Percentiles rank a stretch among this genome's conserved stretches.
phyloP scores from a whole-genome alignment of 2,113 vertebrate genomes.

The Pseudorasbora parva region DNA sequence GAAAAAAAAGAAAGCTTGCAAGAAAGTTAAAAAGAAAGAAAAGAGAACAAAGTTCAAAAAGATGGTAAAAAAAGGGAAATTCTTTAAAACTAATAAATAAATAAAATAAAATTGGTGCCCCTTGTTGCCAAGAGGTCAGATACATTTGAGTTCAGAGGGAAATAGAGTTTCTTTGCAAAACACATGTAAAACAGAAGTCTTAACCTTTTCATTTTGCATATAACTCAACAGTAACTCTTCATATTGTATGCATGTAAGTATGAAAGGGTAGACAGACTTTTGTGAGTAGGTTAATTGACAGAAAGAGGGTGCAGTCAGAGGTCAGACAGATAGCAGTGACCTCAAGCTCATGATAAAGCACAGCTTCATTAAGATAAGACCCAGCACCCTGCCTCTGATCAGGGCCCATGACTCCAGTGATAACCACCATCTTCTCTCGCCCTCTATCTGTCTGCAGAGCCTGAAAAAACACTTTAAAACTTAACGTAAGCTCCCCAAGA shows the following conservation, averaged over 20 bases:
- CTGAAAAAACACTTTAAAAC: slow-evolving; percentile 1
- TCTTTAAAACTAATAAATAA: no score
- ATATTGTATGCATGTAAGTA: not conserved
- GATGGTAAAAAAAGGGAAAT: not conserved
- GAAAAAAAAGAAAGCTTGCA: no score
- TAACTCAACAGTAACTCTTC: not conserved
- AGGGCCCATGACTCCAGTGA: slow-evolving; percentile 36
- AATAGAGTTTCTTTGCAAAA: not conserved
- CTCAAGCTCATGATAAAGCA: slow-evolving; percentile 37
- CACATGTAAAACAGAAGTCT: not conserved
- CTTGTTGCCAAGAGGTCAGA: not conserved
- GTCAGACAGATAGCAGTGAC: slow-evolving; percentile 33
- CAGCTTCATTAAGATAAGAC: slow-evolving; percentile 52
- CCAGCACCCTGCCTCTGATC: slow-evolving; percentile 31
- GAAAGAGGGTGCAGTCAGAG: slow-evolving; percentile 39
- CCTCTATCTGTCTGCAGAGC: slow-evolving; percentile 1
- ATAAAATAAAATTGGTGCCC: no score
- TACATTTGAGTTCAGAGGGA: not conserved
- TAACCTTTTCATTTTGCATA: not conserved
- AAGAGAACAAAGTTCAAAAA: no score
- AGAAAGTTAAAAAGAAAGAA: no score
- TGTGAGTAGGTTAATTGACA: slow-evolving; percentile 38
- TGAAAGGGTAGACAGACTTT: not conserved
- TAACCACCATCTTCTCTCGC: slow-evolving; percentile 18
- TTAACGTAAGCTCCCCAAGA: slow-evolving; percentile 4